Evolutionary conservation across 1,140 invertebrate species (phyloP), one percentile per base, ranked within the genome.

Genomic region (Melanaphis sacchari): DNA sequence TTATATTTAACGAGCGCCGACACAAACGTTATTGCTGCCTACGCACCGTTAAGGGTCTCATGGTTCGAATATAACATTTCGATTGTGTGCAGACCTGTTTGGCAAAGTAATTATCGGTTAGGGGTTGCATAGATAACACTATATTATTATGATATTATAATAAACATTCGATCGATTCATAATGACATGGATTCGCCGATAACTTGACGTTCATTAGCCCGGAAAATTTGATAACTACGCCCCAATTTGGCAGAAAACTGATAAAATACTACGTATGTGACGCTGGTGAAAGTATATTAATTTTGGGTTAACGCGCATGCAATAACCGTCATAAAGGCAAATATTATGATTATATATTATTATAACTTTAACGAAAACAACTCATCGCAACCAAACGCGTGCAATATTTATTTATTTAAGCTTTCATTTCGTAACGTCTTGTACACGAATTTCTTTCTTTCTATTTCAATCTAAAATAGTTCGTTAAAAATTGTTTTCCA

Each of bases 331-430:
- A 22, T 2, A 40, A 82, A 38, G 21, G 21, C 6, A 1, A 82
- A 82, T 82, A 82, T 82, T 82, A 82, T 82, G 22, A 82, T 82
- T 24, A 82, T 40, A 82, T 82, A 82, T 8, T 82, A 82, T 82
- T 82, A 81, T 21, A 36, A 21, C 81, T 15, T 38, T 82, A 82
- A 40, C 36, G 22, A 40, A 82, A 40, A 76, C 31, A 76, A n/a
- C 59, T 76, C 31, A n/a, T 76, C 59, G 15, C 31, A 76, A 21
- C 59, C n/a, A 18, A 76, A 76, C 11, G 31, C 59, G 59, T 76
- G 15, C 15, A 76, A 76, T n/a, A n/a, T n/a, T n/a, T 76, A n/a
- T n/a, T n/a, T 76, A 21, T 76, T 76, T n/a, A 76, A 76, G 21
- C 59, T 76, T 76, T 76, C 59, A 21, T 76, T 76, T n/a, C 59